Base-by-base conservation (phyloP, 2,888 invertebrate species). In the Bugula neritina region DNA sequence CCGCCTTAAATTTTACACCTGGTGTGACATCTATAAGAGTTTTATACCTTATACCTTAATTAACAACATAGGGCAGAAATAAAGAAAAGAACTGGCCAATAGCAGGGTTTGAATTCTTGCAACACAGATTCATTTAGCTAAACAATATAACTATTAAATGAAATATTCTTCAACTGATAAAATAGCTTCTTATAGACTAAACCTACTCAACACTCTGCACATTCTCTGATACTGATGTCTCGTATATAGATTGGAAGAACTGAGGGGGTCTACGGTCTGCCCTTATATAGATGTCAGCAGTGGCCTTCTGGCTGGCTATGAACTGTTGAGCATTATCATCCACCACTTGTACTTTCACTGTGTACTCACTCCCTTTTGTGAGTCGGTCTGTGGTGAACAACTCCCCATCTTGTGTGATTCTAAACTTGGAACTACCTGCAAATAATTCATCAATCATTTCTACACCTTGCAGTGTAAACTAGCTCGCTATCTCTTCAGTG, bases 241-340 rank as follows among this genome's bases (percentile, higher is more conserved):
- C 92, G 84, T 98, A 99, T 78, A 92, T 91, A 3, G 92, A 91
- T 88, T 96, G 90, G 84, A 94, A 96, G 87, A 99, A 98, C 86
- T 99, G 98, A 0, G 99, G 99, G 0, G 95, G 93, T 52, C 97
- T 88, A 82, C 96, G 94, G 73, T 97, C 98, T n/a, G 96, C 97
- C 29, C 95, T 93, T 81, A 97, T 96, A 72, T 82, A 81, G 21
- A 86, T 63, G 34, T 25, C 63, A 63, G 63, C 31, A 10, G 10
- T 31, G 31, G 63, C 31, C 10, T 21, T 29, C 27, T 25, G 63
- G n/a, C 31, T 63, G 63, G 21, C 27, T 10, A 17, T 17, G 17
- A 43, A 43, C 17, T 27, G 34, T 3, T 63, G 25, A 29, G 63
- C 31, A 34, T 63, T 63, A 13, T 2, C 31, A 63, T 63, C 63